Evolutionary conservation across 2,888 invertebrate species (phyloP), one percentile per base, ranked within the genome.

Genomic region (Amorpha juglandis): DNA sequence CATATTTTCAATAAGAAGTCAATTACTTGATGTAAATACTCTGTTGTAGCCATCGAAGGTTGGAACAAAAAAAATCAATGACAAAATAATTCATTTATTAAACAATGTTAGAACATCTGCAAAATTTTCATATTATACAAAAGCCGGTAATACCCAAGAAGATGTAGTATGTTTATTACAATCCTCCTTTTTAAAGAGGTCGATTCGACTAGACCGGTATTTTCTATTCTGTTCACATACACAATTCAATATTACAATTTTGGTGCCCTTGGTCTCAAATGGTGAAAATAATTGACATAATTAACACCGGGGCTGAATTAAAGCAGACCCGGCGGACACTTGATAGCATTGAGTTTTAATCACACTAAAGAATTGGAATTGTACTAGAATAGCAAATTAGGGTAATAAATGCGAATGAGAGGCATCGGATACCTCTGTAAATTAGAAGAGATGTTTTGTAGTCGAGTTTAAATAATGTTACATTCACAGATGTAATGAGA

Each of bases 301-400:
- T 77, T 76, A 76, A 70, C 78, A 68, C 69, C 58, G 63, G 68
- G 63, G 63, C 69, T 69, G 70, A 78, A 74, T 79, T 74, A 74
- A 71, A 71, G 63, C 71, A 68, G 70, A 68, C 71, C 69, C 70
- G 68, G 68, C 73, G 69, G 55, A 66, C 58, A 63, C 69, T 70
- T 62, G 66, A 68, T 68, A 71, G 70, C 71, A 70, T 77, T 72
- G 74, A 78, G 72, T 72, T 69, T 75, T 78, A 76, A 78, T 75
- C 76, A 72, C 70, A 72, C 70, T 70, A 70, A 70, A 74, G 67
- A 74, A 70, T 67, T 69, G 67, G 72, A 71, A 77, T 66, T 71
- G 66, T 78, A 69, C 67, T 62, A 66, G 71, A 76, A 76, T 76
- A 76, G 69, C 7, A 53, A 74, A 74, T 65, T 52, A 62, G 62